Evolutionary conservation across 2,797 vertebrate species (phyloP), one percentile per base, ranked within the genome.

Genomic region (Phylloscopus collybita): DNA sequence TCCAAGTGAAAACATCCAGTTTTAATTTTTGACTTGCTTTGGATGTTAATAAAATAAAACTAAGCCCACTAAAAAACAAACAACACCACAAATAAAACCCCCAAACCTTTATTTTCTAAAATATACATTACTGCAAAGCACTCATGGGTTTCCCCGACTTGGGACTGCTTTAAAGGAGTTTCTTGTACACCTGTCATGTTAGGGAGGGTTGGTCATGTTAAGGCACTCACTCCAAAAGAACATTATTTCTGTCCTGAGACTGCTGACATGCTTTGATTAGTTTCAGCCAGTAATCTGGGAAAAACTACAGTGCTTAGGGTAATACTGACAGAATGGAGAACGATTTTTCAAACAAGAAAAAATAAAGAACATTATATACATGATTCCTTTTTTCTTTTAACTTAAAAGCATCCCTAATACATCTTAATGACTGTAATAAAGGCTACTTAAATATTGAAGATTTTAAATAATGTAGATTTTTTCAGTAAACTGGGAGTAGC

Each of bases 401-500:
- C 90, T 97, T 97, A 97, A 73, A 94, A 96, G 78, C 84, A 94
- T 90, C 91, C 95, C 93, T 96, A 96, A 93, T 60, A 96, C 62
- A 73, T 69, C 79, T 92, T 86, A 90, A 57, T 90, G 76, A 91
- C 56, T 59, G 91, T 82, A 96, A 96, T 97, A 96, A 96, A 97
- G 92, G 93, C 94, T 96, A 97, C 92, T 96, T 97, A 97, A 98
- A 97, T 97, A 97, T 50, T 93, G 91, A 87, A 74, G 44, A 49
- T 92, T 97, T 97, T 97, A 97, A 98, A 98, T 98, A 97, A 98
- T 88, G 97, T 97, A 97, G 95, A 90, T 88, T 95, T 96, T 95
- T 93, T 91, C 96, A 97, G 97, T 97, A 97, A 97, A 96, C 93
- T 97, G 92, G 95, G 92, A 97, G 94, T 91, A 96, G 93, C 72